A percentile compares a stretch with the other conserved stretches of the same genome.
Evolutionary conservation across 2,888 invertebrate species (phyloP).

Genomic region (Chromoteleia sp.): DNA sequence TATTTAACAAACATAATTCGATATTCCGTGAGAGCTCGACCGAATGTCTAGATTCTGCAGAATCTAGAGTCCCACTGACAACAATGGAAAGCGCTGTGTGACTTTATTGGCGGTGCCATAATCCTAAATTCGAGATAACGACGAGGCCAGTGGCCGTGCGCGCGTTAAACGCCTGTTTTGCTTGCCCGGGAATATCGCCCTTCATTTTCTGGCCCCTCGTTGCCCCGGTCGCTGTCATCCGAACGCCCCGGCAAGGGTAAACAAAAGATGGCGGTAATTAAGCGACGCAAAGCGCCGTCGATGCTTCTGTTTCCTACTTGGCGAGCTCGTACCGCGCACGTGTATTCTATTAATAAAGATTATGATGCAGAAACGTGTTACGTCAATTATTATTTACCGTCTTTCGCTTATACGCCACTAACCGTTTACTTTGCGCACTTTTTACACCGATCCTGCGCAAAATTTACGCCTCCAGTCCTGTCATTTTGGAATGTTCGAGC

Average conservation of each 20-base stretch:
- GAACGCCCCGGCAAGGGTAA: conserved; percentile 71
- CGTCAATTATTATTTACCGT: conserved; percentile 58
- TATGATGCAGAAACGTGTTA: conserved; percentile 65
- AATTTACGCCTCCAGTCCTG: conserved; percentile 1
- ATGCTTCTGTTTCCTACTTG: conserved; percentile 67
- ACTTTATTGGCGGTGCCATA: conserved; percentile 66
- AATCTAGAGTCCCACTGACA: conserved; percentile 56
- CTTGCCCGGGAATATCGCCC: conserved; percentile 57
- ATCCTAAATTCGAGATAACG: conserved; percentile 69
- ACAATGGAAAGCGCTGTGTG: conserved; percentile 64
- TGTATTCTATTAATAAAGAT: conserved; percentile 75
- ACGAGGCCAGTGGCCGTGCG: conserved; percentile 51
- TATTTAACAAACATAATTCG: conserved; percentile 65
- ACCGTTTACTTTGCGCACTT: conserved; percentile 46
- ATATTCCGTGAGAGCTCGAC: conserved; percentile 56
- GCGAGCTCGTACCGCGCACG: conserved; percentile 65
- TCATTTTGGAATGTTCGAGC: neutral
- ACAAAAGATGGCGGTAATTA: conserved; percentile 74
- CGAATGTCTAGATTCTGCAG: neutral
- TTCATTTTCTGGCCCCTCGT: conserved; percentile 46
- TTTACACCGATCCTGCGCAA: conserved; percentile 19
- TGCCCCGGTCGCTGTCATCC: conserved; percentile 53
- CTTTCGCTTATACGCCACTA: conserved; percentile 11
- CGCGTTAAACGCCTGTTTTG: conserved; percentile 54
- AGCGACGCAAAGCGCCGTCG: conserved; percentile 68